Base-by-base conservation (phyloP, 2,797 vertebrate genomes). In the Tinamus major region DNA sequence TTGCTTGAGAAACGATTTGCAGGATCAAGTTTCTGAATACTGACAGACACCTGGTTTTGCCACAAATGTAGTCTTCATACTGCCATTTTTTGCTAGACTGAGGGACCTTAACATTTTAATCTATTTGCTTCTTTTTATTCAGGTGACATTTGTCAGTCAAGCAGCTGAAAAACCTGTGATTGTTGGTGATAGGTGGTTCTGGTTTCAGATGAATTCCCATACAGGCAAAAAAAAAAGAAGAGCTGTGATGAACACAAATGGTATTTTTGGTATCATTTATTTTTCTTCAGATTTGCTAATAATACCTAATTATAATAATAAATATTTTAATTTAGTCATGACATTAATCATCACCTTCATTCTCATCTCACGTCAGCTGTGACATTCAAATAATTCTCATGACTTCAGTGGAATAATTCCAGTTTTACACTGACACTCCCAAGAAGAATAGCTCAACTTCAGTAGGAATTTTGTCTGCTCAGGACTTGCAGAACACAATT, bases 291-390 rank as follows among this genome's bases (percentile, higher is more conserved):
- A 67, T 90, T 93, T 86, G 80, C 70, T 95, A 94, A 94, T 94
- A 93, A 82, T 74, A 94, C 39, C 78, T 74, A 85, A 88, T 94
- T 78, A 70, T 64, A 96, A 91, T 77, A 85, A 92, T 92, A 95
- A 96, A 96, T 95, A 90, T 93, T 93, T 96, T 95, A 96, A 94
- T 95, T 91, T 90, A 90, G 83, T 86, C 24, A 0, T 95, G 92
- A 83, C 89, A 91, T 95, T 93, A 96, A 95, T 96, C 92, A 96
- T 87, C 85, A 85, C 91, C 87, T 95, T 94, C 85, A 82, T 85
- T 92, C 89, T 86, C 80, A 51, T 94, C 85, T 94, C 91, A 51
- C 37, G 49, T 95, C 85, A 91, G 80, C 39, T 67, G 78, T 95
- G 94, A 96, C 94, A 96, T 96, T 96, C 94, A 93, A 79, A 94